phyloP scores from a whole-genome alignment of 2,113 vertebrate genomes.

The Rousettus leschenaultii region DNA sequence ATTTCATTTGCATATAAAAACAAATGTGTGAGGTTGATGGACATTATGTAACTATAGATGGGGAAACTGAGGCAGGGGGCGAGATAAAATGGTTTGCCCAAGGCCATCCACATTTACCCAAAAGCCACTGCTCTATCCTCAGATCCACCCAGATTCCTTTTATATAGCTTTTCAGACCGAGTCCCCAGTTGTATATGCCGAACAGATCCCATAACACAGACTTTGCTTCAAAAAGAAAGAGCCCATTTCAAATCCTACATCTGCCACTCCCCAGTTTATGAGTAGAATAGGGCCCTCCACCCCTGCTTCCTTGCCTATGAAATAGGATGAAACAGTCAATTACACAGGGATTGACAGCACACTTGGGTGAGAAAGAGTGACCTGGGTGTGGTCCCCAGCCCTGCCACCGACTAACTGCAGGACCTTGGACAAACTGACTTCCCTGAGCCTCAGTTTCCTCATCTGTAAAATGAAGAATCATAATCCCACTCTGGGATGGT shows the following conservation, averaged over 20 bases:
- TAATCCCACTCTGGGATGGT: background rate
- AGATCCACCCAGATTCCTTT: background rate
- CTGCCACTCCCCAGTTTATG: background rate
- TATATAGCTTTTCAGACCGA: background rate
- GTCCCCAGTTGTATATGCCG: background rate
- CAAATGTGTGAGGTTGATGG: rapidly evolving
- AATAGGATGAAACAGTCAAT: background rate
- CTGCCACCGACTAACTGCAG: background rate
- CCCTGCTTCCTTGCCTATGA: background rate
- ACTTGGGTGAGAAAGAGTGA: background rate
- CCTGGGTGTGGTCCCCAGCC: background rate
- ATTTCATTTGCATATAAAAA: background rate
- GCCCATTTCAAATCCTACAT: no score
- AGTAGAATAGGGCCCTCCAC: background rate
- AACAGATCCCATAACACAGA: background rate
- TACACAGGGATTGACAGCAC: rapidly evolving
- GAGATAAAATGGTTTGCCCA: background rate
- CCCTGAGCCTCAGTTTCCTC: background rate
- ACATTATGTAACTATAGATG: no score
- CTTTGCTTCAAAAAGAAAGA: background rate
- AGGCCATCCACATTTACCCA: background rate
- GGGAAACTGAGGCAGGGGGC: background rate
- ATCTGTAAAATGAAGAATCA: background rate
- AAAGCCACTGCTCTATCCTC: background rate
- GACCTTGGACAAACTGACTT: background rate